Base-by-base conservation (phyloP, 2,888 invertebrate species). In the Microplitis deprimator region DNA sequence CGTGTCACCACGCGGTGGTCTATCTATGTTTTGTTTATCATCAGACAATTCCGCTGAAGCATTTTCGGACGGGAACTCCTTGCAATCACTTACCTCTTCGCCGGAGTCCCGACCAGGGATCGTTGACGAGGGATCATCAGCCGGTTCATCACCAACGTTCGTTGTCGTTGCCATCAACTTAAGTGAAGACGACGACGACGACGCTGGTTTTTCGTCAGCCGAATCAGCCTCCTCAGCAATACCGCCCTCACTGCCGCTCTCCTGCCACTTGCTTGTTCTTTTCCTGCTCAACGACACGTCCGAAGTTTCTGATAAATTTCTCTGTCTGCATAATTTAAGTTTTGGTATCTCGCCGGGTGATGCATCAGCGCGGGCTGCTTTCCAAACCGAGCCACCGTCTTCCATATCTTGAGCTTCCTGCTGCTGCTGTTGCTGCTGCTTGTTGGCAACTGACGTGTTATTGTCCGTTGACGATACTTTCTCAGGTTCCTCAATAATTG, bases 241-340 rank as follows among this genome's bases (percentile, higher is more conserved):
- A 80, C 88, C 29, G 29, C 29, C 88, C 83, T 87, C 61, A 13
- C 50, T 50, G 68, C 79, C 79, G 68, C 84, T 84, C 83, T 84
- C 87, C 80, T 85, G 87, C 87, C 87, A 87, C 84, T 87, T 89
- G 86, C 83, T 86, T 81, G 86, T 87, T 84, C 84, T 86, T 83
- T 86, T 89, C 85, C 85, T 87, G 80, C 83, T 85, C 20, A 85
- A 83, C 80, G 87, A 85, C 68, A 84, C 85, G 67, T 89, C 89
- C 76, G 88, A 89, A 68, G 87, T 85, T 82, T 89, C 89, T 78
- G 88, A 86, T 67, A 83, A 84, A 81, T 87, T 89, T 60, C 93
- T 91, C 75, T 93, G 92, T 80, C 93, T 88, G 84, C 93, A 93
- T 82, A 94, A 91, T 86, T 93, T 94, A 40, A 93, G 85, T 86